Base-by-base conservation (phyloP, 2,797 vertebrate species). In the Craterocephalus amniculus region DNA sequence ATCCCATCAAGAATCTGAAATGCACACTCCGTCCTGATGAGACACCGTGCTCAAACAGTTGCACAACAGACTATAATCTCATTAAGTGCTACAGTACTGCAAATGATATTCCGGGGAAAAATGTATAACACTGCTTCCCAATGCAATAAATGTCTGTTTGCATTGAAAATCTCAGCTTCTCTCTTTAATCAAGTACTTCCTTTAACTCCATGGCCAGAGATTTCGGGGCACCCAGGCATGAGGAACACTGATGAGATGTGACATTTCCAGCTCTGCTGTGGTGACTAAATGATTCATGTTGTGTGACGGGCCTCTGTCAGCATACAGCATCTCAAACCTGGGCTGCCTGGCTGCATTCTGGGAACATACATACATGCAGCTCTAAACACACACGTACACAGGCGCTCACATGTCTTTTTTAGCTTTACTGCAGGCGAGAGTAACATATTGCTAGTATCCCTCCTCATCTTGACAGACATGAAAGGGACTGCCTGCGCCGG, bases 231-330 rank as follows among this genome's bases (percentile, higher is more conserved):
- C 55, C 31, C 75, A 84, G 78, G 89, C 85, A 57, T 84, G 79
- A 81, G 88, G 63, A 80, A 83, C 79, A 32, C 79, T 91, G 86
- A 91, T 88, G 90, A 91, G 88, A 93, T 58, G 58, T 94, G 93
- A 93, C 93, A 94, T 94, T 94, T 94, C 89, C 86, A 85, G 85
- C 90, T 90, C 89, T 87, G 88, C 90, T 81, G 81, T 84, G 88
- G 88, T 78, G 87, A 91, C 90, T 94, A 90, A 95, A 95, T 94
- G 92, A 95, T 94, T 95, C 92, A 94, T 94, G 91, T 83, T 84
- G 78, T 86, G 88, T 92, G 92, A 93, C 75, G 82, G 90, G 89
- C 83, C 84, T 83, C 90, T 89, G 90, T 91, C 90, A 89, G 87
- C 35, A 45, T 77, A 79, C 76, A 57, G 85, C 86, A 66, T 82